These are phyloP conservation scores for Hyperoplus immaculatus DNA, from an alignment of 2,797 vertebrate species.

Conservation along the genomic window DNA sequence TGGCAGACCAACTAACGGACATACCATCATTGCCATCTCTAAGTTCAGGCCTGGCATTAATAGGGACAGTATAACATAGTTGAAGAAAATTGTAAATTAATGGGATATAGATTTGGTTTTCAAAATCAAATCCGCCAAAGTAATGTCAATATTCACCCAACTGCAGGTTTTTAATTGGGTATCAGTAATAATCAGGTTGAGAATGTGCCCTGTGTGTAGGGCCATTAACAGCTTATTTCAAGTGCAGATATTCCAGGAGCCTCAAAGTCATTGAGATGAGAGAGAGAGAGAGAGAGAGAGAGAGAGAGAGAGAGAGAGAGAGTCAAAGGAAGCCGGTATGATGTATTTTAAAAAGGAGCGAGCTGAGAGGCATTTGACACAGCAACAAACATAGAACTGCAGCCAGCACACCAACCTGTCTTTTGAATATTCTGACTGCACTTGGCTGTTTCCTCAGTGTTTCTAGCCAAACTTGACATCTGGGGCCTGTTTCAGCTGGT, in stretches of 20 bases:
- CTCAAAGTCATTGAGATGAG: neutral
- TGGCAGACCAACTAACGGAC: neutral
- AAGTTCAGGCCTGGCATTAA: neutral
- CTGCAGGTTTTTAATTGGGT: neutral
- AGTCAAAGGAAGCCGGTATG: neutral
- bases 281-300: too few species aligned
- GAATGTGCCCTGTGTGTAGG: neutral
- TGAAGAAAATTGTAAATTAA: neutral
- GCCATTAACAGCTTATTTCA: neutral
- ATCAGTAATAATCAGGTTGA: conserved; percentile 1
- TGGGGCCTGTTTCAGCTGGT: too few species aligned
- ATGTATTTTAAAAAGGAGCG: too few species aligned
- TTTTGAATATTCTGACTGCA: conserved; percentile 42
- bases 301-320: neutral
- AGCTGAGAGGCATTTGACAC: too few species aligned
- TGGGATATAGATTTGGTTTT: neutral
- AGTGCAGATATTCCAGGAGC: neutral
- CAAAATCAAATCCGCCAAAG: neutral
- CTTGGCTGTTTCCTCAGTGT: conserved; percentile 48
- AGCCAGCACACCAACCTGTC: conserved; percentile 34
- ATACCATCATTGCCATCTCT: neutral
- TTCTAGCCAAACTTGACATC: conserved; percentile 50
- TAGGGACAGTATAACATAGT: neutral
- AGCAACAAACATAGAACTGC: conserved; percentile 5
- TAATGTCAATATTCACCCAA: neutral